Evolutionary conservation across 2,797 vertebrate genomes (phyloP).

Genomic region (Echeneis naucrates): DNA sequence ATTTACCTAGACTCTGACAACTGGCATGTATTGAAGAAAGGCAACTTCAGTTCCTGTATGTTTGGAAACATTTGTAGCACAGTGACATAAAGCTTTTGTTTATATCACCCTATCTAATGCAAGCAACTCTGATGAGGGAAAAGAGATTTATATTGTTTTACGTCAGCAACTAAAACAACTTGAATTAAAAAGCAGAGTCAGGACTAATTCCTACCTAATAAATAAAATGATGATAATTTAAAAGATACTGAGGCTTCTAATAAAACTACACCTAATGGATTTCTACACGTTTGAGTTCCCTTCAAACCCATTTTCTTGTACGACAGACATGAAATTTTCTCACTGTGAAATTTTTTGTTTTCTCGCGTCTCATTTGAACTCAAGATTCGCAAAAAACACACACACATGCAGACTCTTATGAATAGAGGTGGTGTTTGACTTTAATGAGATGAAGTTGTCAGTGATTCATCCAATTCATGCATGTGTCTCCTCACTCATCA

Average conservation of each 20-base stretch:
- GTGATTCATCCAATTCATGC: background rate
- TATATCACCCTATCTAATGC: conserved; percentile 4
- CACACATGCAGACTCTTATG: background rate
- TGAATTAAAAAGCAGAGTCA: conserved; percentile 13
- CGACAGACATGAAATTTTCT: conserved; percentile 3
- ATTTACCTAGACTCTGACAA: conserved; percentile 15
- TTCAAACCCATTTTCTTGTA: background rate
- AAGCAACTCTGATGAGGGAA: background rate
- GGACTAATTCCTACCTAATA: too few relatives aligned
- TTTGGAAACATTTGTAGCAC: background rate
- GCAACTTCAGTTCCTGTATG: background rate
- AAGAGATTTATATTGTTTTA: conserved; percentile 32
- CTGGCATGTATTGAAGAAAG: background rate
- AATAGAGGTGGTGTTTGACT: conserved; percentile 8
- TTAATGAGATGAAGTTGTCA: conserved; percentile 16
- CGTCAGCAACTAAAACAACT: too few relatives aligned
- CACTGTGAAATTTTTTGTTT: background rate
- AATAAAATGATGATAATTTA: too few relatives aligned
- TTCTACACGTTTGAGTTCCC: background rate
- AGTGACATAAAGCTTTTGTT: conserved; percentile 21
- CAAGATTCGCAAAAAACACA: background rate
- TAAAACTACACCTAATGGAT: too few relatives aligned
- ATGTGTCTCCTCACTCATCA: background rate
- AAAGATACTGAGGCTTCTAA: too few relatives aligned
- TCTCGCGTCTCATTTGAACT: conserved; percentile 12